Conservation (phyloP, 2,888 invertebrate species). For the Coenonympha glycerion region DNA sequence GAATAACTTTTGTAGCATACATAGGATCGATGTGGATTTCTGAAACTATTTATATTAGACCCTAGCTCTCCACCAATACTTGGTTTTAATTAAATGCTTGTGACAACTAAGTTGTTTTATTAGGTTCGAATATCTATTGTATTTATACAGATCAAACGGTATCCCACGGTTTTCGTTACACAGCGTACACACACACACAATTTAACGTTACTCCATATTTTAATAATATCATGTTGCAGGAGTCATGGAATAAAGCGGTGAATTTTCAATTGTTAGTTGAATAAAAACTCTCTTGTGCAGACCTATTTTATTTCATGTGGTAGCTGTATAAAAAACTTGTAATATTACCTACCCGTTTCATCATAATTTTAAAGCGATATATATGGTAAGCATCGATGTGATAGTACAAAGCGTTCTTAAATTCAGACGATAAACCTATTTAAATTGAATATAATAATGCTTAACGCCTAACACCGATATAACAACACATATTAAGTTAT, state of each 20-base stretch:
- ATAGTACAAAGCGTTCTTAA: constrained; percentile 24
- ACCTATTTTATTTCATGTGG: background rate
- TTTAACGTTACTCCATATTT: constrained; percentile 5
- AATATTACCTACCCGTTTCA: background rate
- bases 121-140: too few relatives aligned
- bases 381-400: constrained; percentile 11
- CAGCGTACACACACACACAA: constrained; percentile 15
- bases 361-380: constrained; percentile 1
- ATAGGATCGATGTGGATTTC: too few relatives aligned
- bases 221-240: constrained; percentile 10
- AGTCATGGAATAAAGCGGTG: constrained; percentile 15
- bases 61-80: too few relatives aligned
- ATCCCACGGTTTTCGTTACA: too few relatives aligned
- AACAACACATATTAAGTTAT: constrained; percentile 17
- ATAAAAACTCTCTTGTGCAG: background rate
- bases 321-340: background rate
- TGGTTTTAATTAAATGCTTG: too few relatives aligned
- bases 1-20: too few relatives aligned
- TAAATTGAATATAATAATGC: constrained; percentile 17
- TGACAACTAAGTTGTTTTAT: too few relatives aligned
- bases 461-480: constrained; percentile 20
- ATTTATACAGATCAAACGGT: too few relatives aligned
- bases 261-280: background rate
- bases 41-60: too few relatives aligned
- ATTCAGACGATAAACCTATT: constrained; percentile 13